A percentile compares a stretch with the other conserved stretches of the same genome.
phyloP scores from a whole-genome alignment of 1,140 invertebrate genomes.

The Rhyacophila brunnea region DNA sequence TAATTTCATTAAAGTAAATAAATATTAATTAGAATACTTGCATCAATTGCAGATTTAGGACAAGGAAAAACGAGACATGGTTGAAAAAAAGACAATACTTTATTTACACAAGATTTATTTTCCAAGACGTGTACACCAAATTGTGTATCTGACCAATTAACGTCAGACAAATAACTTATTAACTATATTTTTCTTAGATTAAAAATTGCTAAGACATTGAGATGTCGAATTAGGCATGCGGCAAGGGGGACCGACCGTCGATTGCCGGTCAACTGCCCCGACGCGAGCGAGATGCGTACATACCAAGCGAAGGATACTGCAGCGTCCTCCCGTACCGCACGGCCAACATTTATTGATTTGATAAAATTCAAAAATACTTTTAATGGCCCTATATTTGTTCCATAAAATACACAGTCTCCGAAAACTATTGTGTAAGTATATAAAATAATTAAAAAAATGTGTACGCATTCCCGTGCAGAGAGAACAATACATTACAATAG shows the following conservation, averaged over 20 bases:
- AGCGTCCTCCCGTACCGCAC: too few species aligned
- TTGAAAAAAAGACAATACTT: too few species aligned
- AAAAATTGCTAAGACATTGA: constrained; percentile 31
- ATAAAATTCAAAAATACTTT: constrained; percentile 24
- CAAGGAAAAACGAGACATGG: too few species aligned
- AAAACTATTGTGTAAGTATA: constrained; percentile 34
- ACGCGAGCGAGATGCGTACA: too few species aligned
- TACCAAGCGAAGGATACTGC: too few species aligned
- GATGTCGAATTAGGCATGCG: constrained; percentile 12
- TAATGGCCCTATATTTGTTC: constrained; percentile 32
- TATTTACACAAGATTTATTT: constrained; percentile 38
- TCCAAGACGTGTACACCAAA: constrained; percentile 36
- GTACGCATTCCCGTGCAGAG: constrained; percentile 21
- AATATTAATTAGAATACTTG: too few species aligned
- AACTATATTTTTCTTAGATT: constrained; percentile 30
- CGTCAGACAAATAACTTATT: constrained; percentile 33
- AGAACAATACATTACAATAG: constrained; percentile 17
- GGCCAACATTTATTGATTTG: too few species aligned
- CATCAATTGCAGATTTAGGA: too few species aligned
- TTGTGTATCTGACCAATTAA: constrained; percentile 28
- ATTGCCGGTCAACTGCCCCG: too few species aligned
- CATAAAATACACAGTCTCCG: constrained; percentile 36
- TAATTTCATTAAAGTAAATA: too few species aligned
- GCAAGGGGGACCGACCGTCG: too few species aligned
- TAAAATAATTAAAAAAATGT: constrained; percentile 32